Evolutionary conservation across 1,140 invertebrate species (phyloP).

Genomic region (Argopecten irradians): DNA sequence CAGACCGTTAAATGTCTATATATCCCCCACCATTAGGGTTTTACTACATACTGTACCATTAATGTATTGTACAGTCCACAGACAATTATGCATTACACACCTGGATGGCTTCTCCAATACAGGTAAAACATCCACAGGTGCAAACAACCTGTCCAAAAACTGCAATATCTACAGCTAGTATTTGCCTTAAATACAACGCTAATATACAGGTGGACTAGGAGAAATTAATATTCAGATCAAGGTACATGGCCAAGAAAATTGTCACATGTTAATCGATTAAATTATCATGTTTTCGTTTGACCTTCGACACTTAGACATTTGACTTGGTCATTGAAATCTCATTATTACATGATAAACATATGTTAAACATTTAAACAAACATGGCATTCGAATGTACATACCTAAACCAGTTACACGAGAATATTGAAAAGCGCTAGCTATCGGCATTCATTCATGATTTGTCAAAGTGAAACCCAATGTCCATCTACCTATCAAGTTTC

Average conservation of each 20-base stretch:
- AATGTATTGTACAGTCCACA: background rate
- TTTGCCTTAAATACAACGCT: background rate
- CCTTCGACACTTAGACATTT: background rate
- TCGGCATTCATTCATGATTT: background rate
- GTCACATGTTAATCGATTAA: background rate
- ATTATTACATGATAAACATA: background rate
- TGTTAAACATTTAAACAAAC: constrained; percentile 17
- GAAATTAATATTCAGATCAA: background rate
- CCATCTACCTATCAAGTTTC: background rate
- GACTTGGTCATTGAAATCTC: background rate
- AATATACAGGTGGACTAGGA: no score
- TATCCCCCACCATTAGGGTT: background rate
- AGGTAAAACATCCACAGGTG: background rate
- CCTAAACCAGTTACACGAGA: background rate
- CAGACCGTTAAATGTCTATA: background rate
- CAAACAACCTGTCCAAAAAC: background rate
- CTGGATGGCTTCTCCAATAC: background rate
- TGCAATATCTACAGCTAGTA: background rate
- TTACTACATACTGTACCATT: background rate
- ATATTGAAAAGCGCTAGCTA: constrained; percentile 15
- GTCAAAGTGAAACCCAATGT: background rate
- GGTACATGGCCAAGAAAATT: background rate
- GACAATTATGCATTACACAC: constrained; percentile 22
- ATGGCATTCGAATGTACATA: background rate
- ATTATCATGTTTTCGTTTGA: background rate